Evolutionary conservation across 2,888 invertebrate species (phyloP).

Genomic region (Willowsia nigromaculata): DNA sequence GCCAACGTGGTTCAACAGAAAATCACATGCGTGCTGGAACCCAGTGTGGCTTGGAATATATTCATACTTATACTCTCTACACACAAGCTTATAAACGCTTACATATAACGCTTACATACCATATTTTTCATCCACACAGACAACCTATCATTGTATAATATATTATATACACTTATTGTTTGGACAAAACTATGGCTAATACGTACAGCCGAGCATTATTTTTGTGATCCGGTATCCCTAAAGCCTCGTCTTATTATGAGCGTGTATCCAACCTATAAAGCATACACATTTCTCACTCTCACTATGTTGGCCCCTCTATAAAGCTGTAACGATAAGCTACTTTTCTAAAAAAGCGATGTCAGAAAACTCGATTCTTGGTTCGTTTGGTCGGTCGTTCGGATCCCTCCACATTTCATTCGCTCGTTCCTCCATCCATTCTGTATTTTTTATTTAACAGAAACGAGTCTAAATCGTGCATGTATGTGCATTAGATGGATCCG

Average conservation of each 20-base stretch:
- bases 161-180: background rate
- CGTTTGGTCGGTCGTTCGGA: slow-evolving; percentile 44
- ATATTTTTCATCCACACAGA: too few species aligned
- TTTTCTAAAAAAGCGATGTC: slow-evolving; percentile 7
- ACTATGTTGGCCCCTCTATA: background rate
- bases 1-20: slow-evolving; percentile 64
- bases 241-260: background rate
- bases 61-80: background rate
- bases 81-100: background rate
- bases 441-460: background rate
- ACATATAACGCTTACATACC: too few species aligned
- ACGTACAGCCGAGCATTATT: background rate
- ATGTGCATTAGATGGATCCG: background rate
- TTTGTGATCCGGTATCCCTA: background rate
- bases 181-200: background rate
- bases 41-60: slow-evolving; percentile 16
- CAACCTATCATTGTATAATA: background rate
- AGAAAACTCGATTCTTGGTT: slow-evolving; percentile 53
- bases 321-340: slow-evolving; percentile 23
- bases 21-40: slow-evolving; percentile 63
- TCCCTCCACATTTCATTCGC: slow-evolving; percentile 46
- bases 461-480: background rate
- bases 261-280: background rate
- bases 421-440: slow-evolving; percentile 41
- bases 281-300: background rate